phyloP scores from a whole-genome alignment of 2,113 vertebrate species.

The Elephantulus edwardii region DNA sequence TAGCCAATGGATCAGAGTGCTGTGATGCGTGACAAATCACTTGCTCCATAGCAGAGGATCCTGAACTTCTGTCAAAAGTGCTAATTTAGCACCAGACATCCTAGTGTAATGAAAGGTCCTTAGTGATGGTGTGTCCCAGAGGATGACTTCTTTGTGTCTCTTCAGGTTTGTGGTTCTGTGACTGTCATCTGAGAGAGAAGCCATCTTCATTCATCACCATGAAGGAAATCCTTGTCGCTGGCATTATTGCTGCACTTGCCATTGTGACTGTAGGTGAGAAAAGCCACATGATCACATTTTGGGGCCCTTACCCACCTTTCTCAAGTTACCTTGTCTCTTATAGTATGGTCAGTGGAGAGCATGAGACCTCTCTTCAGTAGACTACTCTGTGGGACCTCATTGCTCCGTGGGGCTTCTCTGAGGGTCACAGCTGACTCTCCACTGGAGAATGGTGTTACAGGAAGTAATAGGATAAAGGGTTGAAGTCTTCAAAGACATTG shows the following conservation, averaged over 20 bases:
- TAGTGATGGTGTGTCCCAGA: background rate
- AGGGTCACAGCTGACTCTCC: background rate
- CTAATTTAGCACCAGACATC: fast-evolving
- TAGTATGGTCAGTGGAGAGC: background rate
- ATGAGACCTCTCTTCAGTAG: background rate
- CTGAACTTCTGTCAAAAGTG: background rate
- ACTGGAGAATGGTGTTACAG: background rate
- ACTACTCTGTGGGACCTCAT: fast-evolving
- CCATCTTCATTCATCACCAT: background rate
- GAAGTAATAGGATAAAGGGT: background rate
- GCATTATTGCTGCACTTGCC: fast-evolving
- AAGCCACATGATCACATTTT: fast-evolving
- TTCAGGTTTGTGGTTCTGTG: background rate
- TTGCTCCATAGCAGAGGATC: background rate
- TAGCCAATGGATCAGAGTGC: background rate
- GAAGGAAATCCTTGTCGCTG: background rate
- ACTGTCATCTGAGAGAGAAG: background rate
- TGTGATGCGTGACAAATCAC: background rate
- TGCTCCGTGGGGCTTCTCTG: background rate
- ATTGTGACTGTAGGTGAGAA: constrained; percentile 42
- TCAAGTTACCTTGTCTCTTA: background rate
- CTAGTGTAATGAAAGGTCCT: background rate
- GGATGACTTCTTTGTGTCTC: background rate
- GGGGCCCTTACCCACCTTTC: background rate
- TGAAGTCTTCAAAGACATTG: too few species aligned